Evolutionary conservation across 2,113 vertebrate species (phyloP).

Genomic region (Eudyptes chrysolophus): DNA sequence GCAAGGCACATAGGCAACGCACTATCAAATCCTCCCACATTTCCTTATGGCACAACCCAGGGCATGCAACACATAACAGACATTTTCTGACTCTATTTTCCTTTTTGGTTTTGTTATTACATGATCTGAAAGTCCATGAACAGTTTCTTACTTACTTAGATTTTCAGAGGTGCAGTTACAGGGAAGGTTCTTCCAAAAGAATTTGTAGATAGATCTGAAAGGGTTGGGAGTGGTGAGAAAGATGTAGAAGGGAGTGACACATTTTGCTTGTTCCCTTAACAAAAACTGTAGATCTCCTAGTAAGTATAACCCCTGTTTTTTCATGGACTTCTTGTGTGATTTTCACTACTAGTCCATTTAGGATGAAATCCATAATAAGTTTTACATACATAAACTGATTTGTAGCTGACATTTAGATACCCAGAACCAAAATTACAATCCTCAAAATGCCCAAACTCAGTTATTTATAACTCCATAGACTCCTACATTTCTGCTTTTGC

Average conservation of each 20-base stretch:
- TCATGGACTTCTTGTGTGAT: neutral
- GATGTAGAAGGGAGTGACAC: neutral
- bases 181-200: neutral
- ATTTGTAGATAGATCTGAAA: too few species aligned
- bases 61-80: too few species aligned
- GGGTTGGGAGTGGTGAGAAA: neutral
- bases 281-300: neutral
- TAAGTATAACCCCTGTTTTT: neutral
- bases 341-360: neutral
- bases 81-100: too few species aligned
- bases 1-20: too few species aligned
- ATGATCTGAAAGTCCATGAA: too few species aligned
- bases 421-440: neutral
- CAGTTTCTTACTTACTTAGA: neutral
- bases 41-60: too few species aligned
- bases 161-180: neutral
- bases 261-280: neutral
- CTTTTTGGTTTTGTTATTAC: too few species aligned
- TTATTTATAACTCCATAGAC: neutral
- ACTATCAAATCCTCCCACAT: too few species aligned
- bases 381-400: neutral
- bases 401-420: neutral
- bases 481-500: neutral
- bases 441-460: neutral
- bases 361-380: neutral